Percentiles rank a stretch among this genome's conserved stretches.
These are phyloP conservation scores for Aporrectodea caliginosa DNA, from an alignment of 1,140 invertebrate species.

Conservation along the genomic window DNA sequence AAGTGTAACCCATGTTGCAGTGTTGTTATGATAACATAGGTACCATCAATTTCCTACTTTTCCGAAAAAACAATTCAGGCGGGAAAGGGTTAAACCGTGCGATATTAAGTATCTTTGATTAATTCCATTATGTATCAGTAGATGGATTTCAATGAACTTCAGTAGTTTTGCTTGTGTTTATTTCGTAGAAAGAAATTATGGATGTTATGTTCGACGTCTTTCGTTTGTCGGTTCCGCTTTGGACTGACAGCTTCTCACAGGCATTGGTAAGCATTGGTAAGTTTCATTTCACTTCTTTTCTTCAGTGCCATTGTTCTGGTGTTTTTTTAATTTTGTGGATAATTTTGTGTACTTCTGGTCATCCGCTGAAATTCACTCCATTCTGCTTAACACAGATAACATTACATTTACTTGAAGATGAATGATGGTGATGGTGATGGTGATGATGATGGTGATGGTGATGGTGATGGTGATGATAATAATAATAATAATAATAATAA, in stretches of 20 bases:
- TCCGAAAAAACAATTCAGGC: no score
- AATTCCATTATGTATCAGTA: no score
- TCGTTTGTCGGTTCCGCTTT: conserved; percentile 75
- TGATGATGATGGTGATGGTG: background rate
- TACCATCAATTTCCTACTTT: no score
- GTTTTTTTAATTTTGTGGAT: background rate
- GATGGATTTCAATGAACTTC: no score
- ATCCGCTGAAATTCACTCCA: no score
- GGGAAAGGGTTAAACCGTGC: no score
- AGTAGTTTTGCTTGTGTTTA: conserved; percentile 41
- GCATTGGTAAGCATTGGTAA: conserved; percentile 72
- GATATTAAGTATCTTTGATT: no score
- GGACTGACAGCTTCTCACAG: conserved; percentile 84
- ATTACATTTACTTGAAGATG: no score
- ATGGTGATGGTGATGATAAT: background rate
- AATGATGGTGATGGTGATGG: no score
- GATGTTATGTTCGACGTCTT: conserved; percentile 87
- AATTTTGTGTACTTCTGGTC: background rate
- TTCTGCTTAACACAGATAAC: no score
- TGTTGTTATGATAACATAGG: no score
- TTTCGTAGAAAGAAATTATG: conserved; percentile 75
- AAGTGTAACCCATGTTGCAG: no score
- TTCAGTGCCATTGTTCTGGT: background rate
- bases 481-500: background rate
- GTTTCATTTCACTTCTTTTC: conserved; percentile 24